Percentiles rank a stretch among this genome's conserved stretches.
These are phyloP conservation scores for Dasypolia templi DNA, from an alignment of 2,888 invertebrate species.

Conservation along the genomic window DNA sequence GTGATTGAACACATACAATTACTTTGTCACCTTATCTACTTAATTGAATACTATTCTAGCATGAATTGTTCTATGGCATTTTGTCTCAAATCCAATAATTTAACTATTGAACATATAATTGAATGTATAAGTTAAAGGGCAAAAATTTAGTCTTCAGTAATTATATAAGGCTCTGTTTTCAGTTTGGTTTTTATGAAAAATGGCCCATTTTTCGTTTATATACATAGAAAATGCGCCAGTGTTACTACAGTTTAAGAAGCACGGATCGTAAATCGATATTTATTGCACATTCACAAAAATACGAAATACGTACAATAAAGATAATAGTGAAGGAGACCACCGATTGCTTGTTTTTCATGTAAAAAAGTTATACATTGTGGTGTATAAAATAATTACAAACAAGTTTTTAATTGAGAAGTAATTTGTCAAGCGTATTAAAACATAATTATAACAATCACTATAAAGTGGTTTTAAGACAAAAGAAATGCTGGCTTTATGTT, in stretches of 20 bases:
- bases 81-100: conserved; percentile 18
- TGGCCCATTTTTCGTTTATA: not conserved
- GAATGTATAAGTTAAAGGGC: conserved; percentile 13
- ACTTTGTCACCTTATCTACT: conserved; percentile 6
- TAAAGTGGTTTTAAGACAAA: conserved; percentile 11
- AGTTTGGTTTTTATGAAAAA: not conserved
- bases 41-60: conserved; percentile 11
- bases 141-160: not conserved
- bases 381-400: conserved; percentile 6
- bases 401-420: conserved; percentile 16
- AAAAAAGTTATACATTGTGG: not conserved
- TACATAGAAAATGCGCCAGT: conserved; percentile 8
- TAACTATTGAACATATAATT: conserved; percentile 39
- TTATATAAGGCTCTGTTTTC: conserved; percentile 11
- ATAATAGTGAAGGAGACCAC: conserved; percentile 1
- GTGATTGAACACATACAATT: conserved; percentile 29
- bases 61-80: not conserved
- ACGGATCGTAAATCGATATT: conserved; percentile 1
- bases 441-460: conserved; percentile 24
- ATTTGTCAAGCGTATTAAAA: conserved; percentile 24
- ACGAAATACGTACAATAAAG: conserved; percentile 20
- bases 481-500: not conserved
- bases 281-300: conserved; percentile 40
- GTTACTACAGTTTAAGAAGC: conserved; percentile 49
- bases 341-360: conserved; percentile 2